Evolutionary conservation across 1,140 invertebrate species (phyloP).

Genomic region (Helicoverpa armigera): DNA sequence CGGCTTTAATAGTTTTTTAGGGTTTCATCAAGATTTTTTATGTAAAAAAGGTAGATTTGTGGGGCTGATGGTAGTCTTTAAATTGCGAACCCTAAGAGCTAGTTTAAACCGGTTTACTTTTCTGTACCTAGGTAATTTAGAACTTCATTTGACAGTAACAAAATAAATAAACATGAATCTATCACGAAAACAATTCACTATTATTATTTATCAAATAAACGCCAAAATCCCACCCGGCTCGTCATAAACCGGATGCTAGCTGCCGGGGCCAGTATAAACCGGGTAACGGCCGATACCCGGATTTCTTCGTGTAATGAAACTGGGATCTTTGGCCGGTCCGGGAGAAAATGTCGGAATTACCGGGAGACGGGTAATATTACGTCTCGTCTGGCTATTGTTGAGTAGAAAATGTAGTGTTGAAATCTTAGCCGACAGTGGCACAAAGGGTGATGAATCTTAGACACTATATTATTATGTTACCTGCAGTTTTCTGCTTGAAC

Average conservation of each 20-base stretch:
- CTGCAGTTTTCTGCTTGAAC: neutral
- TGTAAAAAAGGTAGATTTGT: constrained; percentile 10
- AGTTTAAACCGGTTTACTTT: neutral
- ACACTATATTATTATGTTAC: neutral
- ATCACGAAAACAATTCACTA: constrained; percentile 9
- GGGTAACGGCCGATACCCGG: constrained; percentile 9
- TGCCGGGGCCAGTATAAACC: constrained; percentile 18
- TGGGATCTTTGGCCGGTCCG: constrained; percentile 22
- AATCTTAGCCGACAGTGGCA: neutral
- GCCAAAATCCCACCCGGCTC: neutral
- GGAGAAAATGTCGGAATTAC: constrained; percentile 25
- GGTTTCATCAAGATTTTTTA: neutral
- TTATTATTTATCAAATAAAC: constrained; percentile 38
- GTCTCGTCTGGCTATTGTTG: constrained; percentile 24
- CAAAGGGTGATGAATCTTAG: neutral
- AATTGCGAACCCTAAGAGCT: neutral
- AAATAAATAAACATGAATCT: neutral
- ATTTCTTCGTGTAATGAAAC: constrained; percentile 37
- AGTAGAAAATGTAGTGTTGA: constrained; percentile 7
- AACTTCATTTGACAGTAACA: neutral
- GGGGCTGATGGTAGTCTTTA: neutral
- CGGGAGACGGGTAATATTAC: constrained; percentile 6
- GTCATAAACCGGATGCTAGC: constrained; percentile 22
- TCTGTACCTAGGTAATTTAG: too few species aligned
- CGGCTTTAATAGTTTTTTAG: constrained; percentile 19